A percentile compares a stretch with the other conserved stretches of the same genome.
Conservation (phyloP, 2,113 vertebrate genomes). For the Eurystomus gularis region DNA sequence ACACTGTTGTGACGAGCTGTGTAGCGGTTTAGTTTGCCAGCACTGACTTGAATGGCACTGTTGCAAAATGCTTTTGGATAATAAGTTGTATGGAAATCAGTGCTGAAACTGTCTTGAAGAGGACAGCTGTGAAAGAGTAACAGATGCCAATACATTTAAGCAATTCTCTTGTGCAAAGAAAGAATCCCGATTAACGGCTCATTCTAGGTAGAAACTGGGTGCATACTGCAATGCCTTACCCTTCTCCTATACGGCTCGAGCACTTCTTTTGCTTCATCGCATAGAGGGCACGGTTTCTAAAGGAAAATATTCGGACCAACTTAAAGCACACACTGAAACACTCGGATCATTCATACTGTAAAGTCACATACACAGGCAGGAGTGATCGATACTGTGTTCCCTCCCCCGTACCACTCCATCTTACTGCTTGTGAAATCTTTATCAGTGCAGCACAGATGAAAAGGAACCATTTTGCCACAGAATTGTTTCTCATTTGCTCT, state of each 20-base stretch:
- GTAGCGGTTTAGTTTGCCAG: not conserved
- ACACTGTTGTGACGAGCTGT: not conserved
- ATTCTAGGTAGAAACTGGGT: not conserved
- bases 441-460: not conserved
- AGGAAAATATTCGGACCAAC: slow-evolving; percentile 16
- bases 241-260: slow-evolving; percentile 80
- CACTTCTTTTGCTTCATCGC: slow-evolving; percentile 85
- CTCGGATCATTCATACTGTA: not conserved
- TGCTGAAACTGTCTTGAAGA: slow-evolving; percentile 16
- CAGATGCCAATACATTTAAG: not conserved
- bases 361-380: not conserved
- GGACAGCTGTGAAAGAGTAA: slow-evolving; percentile 22
- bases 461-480: not conserved
- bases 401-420: not conserved
- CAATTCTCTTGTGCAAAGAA: slow-evolving; percentile 35
- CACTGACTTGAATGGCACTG: not conserved
- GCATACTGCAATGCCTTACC: slow-evolving; percentile 68
- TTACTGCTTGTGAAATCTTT: not conserved
- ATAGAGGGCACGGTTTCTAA: slow-evolving; percentile 84
- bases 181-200: not conserved
- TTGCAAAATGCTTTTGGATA: slow-evolving; percentile 41
- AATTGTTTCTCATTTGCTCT: not conserved
- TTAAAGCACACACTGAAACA: not conserved
- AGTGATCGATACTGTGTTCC: not conserved
- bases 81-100: slow-evolving; percentile 66